Conservation (phyloP, 2,113 vertebrate genomes). For the Oryzias javanicus region DNA sequence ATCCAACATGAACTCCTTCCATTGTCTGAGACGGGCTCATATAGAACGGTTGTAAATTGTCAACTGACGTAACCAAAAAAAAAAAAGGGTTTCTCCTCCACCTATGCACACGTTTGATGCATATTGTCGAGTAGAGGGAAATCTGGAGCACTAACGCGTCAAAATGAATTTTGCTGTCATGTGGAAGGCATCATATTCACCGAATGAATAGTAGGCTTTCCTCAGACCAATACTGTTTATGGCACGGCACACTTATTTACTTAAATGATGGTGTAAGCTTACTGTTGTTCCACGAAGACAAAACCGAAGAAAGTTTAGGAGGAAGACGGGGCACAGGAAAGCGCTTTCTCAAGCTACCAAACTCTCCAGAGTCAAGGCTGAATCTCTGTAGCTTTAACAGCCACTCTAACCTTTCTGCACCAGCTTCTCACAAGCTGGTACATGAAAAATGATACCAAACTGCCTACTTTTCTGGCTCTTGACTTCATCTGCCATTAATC, state of each 20-base stretch:
- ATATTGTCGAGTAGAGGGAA: constrained; percentile 29
- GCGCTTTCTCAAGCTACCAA: constrained; percentile 42
- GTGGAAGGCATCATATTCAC: constrained; percentile 68
- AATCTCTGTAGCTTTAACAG: constrained; percentile 37
- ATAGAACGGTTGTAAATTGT: constrained; percentile 41
- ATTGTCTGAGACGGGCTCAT: constrained; percentile 45
- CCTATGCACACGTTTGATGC: constrained; percentile 6
- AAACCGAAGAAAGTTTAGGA: constrained; percentile 34
- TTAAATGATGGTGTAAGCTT: not conserved
- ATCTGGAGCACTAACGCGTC: constrained; percentile 57
- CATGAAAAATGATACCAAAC: constrained; percentile 67
- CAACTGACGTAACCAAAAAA: constrained; percentile 5
- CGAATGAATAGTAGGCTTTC: constrained; percentile 62
- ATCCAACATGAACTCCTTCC: constrained; percentile 39
- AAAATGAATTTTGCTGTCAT: constrained; percentile 61
- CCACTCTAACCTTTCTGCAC: constrained; percentile 29
- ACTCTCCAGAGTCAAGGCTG: constrained; percentile 2
- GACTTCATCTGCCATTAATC: constrained; percentile 66
- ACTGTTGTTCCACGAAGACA: constrained; percentile 1
- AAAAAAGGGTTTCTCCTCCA: constrained; percentile 14
- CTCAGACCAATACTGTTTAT: constrained; percentile 66
- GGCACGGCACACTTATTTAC: constrained; percentile 52
- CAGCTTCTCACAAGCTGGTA: constrained; percentile 49
- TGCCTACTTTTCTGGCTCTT: constrained; percentile 35
- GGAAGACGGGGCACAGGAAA: constrained; percentile 39